These are phyloP conservation scores for Phainopepla nitens DNA, from an alignment of 2,113 vertebrate species.

Conservation along the genomic window DNA sequence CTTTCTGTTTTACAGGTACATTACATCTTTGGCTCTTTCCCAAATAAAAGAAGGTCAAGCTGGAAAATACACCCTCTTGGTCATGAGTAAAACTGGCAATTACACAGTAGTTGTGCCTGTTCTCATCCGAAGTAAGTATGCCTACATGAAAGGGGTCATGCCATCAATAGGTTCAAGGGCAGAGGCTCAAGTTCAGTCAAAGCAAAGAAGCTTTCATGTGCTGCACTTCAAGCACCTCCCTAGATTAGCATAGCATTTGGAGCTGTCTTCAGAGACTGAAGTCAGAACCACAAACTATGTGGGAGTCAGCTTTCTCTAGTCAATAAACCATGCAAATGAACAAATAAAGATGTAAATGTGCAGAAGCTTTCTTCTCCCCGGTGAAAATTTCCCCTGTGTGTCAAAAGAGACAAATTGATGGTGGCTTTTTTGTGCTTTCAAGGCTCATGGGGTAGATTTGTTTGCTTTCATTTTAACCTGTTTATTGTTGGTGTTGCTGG, in stretches of 20 bases:
- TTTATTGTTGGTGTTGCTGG: neutral
- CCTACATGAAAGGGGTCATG: neutral
- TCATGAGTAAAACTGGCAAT: constrained; percentile 46
- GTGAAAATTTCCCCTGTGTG: neutral
- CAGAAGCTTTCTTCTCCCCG: neutral
- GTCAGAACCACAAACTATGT: neutral
- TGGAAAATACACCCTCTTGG: constrained; percentile 75
- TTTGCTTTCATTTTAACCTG: neutral
- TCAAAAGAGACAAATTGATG: neutral
- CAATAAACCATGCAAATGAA: neutral
- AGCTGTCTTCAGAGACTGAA: neutral
- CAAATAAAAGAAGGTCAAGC: constrained; percentile 69
- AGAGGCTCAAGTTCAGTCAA: neutral
- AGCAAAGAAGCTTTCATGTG: neutral
- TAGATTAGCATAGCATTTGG: neutral
- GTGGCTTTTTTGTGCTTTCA: neutral
- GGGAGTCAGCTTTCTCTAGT: neutral
- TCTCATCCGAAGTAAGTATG: constrained; percentile 71
- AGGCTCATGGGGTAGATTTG: rapidly evolving
- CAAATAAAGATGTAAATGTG: neutral
- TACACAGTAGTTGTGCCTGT: constrained; percentile 73
- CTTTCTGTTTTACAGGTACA: constrained; percentile 59
- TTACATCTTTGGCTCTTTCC: constrained; percentile 58
- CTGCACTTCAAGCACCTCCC: neutral
- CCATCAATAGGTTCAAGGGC: neutral